Conservation (phyloP, 2,113 vertebrate genomes). For the Cricetomys ansorgei region DNA sequence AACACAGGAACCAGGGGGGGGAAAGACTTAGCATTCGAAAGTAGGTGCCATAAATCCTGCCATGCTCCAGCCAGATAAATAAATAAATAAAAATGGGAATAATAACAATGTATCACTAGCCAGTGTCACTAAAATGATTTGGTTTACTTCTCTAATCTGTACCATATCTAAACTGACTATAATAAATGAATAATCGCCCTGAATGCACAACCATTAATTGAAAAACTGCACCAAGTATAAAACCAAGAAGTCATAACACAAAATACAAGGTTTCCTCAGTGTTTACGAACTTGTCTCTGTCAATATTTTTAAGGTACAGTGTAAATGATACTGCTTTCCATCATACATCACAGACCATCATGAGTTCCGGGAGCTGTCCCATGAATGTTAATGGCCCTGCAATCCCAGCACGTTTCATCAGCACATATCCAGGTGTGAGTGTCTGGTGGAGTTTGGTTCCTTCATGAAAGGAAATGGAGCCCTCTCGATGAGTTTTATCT, state of each 20-base stretch:
- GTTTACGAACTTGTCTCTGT: constrained; percentile 92
- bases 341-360: constrained; percentile 87
- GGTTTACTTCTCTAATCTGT: constrained; percentile 91
- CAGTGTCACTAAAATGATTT: constrained; percentile 90
- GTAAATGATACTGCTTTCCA: constrained; percentile 90
- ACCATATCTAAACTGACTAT: constrained; percentile 91
- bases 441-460: constrained; percentile 84
- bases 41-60: constrained; percentile 87
- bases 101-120: constrained; percentile 90
- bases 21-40: constrained; percentile 85
- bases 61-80: constrained; percentile 80
- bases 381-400: constrained; percentile 89
- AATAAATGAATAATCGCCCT: constrained; percentile 92
- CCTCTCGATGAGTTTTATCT: constrained; percentile 74
- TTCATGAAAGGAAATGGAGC: constrained; percentile 73
- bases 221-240: constrained; percentile 89
- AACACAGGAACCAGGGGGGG: constrained; percentile 82
- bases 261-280: constrained; percentile 90
- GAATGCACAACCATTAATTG: constrained; percentile 89
- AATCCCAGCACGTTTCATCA: constrained; percentile 87
- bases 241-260: constrained; percentile 91
- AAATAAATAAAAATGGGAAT: constrained; percentile 85
- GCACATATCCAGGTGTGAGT: constrained; percentile 86
- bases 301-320: constrained; percentile 89
- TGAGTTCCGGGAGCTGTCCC: constrained; percentile 88